A percentile compares a stretch with the other conserved stretches of the same genome.
These are phyloP conservation scores for Tiliacea citrago DNA, from an alignment of 2,888 invertebrate species.

Conservation along the genomic window DNA sequence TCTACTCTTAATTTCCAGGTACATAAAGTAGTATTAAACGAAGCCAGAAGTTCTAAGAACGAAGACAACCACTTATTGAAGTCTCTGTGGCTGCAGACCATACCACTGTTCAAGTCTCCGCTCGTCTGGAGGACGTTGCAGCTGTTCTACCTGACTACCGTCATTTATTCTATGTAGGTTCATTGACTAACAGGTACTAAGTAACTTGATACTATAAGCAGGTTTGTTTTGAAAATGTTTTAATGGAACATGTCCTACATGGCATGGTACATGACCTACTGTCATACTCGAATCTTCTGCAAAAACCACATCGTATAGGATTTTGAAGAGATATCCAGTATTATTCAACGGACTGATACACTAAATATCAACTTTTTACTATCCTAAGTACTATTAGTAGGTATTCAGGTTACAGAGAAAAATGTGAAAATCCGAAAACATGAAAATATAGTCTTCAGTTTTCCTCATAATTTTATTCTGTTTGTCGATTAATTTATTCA, in stretches of 20 bases:
- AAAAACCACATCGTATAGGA: neutral
- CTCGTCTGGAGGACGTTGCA: constrained; percentile 44
- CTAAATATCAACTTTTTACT: neutral
- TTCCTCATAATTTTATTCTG: neutral
- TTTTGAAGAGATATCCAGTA: neutral
- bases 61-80: constrained; percentile 32
- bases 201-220: too few relatives aligned
- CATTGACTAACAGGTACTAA: too few relatives aligned
- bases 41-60: neutral
- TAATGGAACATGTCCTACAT: neutral
- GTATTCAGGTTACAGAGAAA: neutral
- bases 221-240: neutral
- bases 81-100: constrained; percentile 56
- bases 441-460: neutral
- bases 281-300: neutral
- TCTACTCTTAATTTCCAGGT: constrained; percentile 38
- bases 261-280: neutral
- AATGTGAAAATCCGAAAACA: neutral
- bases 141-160: constrained; percentile 53
- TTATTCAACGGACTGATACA: neutral
- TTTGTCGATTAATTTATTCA: neutral
- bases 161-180: constrained; percentile 58
- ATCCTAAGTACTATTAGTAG: too few relatives aligned
- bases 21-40: constrained; percentile 40
- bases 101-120: constrained; percentile 53